Evolutionary conservation across 2,888 invertebrate genomes (phyloP).

Genomic region (Brachyopa scutellaris): DNA sequence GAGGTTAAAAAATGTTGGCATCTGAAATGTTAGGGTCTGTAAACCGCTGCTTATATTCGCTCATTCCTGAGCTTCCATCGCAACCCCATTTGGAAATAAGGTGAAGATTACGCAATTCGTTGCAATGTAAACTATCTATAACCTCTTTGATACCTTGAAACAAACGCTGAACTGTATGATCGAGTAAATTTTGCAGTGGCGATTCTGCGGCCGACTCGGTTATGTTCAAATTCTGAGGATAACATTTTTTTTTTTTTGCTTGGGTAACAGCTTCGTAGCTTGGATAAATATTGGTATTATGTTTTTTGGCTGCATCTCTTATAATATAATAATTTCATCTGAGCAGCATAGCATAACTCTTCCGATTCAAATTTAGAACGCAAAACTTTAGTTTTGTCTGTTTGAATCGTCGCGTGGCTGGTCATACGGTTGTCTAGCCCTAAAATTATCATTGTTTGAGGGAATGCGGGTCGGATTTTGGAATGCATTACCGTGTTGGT

Average conservation of each 20-base stretch:
- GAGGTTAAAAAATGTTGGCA: conserved; percentile 10
- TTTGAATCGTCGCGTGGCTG: no score
- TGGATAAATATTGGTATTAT: background rate
- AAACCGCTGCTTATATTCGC: conserved; percentile 4
- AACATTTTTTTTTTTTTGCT: conserved; percentile 3
- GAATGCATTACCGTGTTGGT: no score
- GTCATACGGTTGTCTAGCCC: no score
- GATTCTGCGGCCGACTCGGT: background rate
- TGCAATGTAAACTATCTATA: no score
- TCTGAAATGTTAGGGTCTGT: conserved; percentile 4
- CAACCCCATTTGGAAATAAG: no score
- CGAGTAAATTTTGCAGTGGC: background rate
- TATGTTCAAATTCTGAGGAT: background rate
- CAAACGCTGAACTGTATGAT: no score
- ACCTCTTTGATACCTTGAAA: no score
- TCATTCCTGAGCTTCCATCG: no score
- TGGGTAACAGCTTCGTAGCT: background rate
- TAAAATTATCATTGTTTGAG: no score
- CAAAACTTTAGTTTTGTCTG: no score
- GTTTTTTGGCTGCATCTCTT: background rate
- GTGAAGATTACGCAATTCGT: no score
- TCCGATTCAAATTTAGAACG: background rate
- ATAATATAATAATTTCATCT: background rate
- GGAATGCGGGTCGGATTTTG: no score
- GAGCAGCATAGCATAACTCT: conserved; percentile 2